Evolutionary conservation across 2,888 invertebrate genomes (phyloP), one percentile per base, ranked within the genome.

Genomic region (Dynastes grantii): DNA sequence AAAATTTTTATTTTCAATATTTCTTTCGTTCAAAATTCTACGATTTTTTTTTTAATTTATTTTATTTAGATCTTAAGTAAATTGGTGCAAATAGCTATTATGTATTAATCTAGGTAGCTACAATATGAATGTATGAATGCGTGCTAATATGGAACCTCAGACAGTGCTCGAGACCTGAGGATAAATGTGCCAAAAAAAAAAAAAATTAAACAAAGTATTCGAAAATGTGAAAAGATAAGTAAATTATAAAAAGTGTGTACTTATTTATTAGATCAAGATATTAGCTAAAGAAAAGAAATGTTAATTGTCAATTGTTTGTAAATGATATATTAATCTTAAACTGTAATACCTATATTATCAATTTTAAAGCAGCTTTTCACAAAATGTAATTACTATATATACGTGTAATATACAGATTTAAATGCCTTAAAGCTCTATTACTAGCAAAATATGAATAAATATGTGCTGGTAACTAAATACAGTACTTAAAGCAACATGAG

Each of bases 291-390:
- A 68, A 68, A 63, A 68, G 40, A 37, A 68, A 68, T 68, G 68
- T 68, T 68, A 68, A 68, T 51, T 68, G 51, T 49, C 51, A 68
- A 68, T 68, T 68, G 68, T 68, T 68, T 68, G 27, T 68, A 68
- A 68, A 49, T 68, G 45, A 49, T 51, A 51, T 53, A 53, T 53
- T 22, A 22, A 22, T 22, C 22, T 22, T 22, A 22, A 37, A 37
- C 32, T 37, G 5, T 37, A 37, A 37, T 37, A 37, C 32, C 32
- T 37, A 5, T 37, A 37, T 22, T 37, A 37, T 37, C 32, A 63
- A 63, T 29, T 63, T 63, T 13, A 32, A 63, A 63, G 63, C 63
- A 45, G 45, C 45, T 45, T 45, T 45, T 45, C 11, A 45, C 11
- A 11, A 45, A 45, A 45, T 45, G 11, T 45, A 40, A 40, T 40